Evolutionary conservation across 2,888 invertebrate genomes (phyloP).

Genomic region (Epirrita christyi): DNA sequence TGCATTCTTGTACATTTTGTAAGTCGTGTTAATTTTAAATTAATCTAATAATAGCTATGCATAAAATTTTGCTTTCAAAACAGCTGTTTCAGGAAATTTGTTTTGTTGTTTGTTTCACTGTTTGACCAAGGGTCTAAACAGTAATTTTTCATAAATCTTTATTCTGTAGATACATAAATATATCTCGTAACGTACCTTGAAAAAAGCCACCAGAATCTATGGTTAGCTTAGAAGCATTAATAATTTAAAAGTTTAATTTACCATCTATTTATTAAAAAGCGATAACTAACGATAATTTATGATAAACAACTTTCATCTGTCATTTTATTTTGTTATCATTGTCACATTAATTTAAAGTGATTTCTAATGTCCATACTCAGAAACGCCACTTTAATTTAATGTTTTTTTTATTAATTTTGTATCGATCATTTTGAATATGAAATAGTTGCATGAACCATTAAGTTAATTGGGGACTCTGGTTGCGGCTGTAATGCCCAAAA

Average conservation of each 20-base stretch:
- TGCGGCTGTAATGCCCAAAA: conserved; percentile 17
- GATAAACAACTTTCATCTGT: conserved; percentile 25
- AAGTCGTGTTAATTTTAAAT: background rate
- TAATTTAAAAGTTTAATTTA: conserved; percentile 2
- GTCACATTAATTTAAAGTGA: conserved; percentile 23
- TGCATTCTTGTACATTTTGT: conserved; percentile 57
- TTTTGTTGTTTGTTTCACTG: no score
- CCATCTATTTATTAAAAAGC: conserved; percentile 17
- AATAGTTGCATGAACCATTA: no score
- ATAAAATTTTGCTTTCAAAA: background rate
- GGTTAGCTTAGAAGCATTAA: conserved; percentile 5
- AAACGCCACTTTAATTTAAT: background rate
- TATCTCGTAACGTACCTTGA: background rate
- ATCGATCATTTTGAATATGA: background rate
- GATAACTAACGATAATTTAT: conserved; percentile 20
- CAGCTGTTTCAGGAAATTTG: background rate
- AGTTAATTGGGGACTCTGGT: conserved; percentile 1
- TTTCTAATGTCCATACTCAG: conserved; percentile 2
- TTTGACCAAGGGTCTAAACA: no score
- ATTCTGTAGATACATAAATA: no score
- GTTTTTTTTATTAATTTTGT: background rate
- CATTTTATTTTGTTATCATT: conserved; percentile 26
- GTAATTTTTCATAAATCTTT: no score
- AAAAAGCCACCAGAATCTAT: background rate
- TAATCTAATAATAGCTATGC: background rate